phyloP scores from a whole-genome alignment of 2,797 vertebrate genomes.

The Tauraco hartlaubi region DNA sequence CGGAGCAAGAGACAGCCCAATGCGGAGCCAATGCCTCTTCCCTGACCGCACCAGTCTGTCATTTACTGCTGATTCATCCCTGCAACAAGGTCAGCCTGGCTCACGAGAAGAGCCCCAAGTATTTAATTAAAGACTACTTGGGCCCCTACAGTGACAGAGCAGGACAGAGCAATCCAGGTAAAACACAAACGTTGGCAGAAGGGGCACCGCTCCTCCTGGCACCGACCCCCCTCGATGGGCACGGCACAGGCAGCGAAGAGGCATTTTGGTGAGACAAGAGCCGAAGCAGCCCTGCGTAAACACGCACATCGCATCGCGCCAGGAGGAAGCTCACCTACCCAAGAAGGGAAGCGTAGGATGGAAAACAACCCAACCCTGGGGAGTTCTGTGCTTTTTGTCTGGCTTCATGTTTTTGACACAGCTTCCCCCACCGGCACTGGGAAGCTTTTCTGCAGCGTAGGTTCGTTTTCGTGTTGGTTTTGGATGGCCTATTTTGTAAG shows the following conservation, averaged over 20 bases:
- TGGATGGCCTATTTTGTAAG: background rate
- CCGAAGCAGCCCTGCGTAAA: background rate
- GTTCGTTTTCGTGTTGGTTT: background rate
- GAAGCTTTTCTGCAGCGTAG: background rate
- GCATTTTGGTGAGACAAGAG: accelerated
- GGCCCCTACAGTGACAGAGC: background rate
- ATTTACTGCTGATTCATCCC: slow-evolving; percentile 26
- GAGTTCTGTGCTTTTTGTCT: background rate
- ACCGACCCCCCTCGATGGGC: accelerated
- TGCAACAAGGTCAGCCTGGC: background rate
- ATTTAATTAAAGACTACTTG: background rate
- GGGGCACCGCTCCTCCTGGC: background rate
- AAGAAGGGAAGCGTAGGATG: background rate
- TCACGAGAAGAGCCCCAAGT: background rate
- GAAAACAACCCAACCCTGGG: background rate
- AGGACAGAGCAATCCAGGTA: background rate
- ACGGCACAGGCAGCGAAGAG: accelerated
- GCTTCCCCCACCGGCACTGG: background rate
- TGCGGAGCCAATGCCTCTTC: background rate
- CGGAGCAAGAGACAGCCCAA: background rate
- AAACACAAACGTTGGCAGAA: accelerated
- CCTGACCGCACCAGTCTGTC: background rate
- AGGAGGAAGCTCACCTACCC: background rate
- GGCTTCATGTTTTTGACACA: background rate
- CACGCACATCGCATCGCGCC: accelerated